Percentiles rank a stretch among this genome's conserved stretches.
Evolutionary conservation across 2,113 vertebrate species (phyloP).

Genomic region (Thunnus thynnus): DNA sequence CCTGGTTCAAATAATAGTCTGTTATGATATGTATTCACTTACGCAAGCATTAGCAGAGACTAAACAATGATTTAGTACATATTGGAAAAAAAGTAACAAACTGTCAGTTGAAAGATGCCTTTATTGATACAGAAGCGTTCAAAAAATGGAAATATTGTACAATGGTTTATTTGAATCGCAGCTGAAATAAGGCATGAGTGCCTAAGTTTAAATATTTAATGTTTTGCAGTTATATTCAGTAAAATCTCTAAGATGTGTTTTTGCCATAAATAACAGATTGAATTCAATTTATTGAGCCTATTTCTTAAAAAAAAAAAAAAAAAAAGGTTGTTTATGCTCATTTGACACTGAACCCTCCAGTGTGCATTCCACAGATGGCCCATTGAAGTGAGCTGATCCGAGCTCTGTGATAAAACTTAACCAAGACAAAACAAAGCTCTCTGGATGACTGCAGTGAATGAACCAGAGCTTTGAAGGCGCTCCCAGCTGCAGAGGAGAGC

Average conservation of each 20-base stretch:
- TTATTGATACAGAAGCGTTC: no score
- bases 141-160: no score
- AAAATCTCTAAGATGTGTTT: background rate
- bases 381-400: slow-evolving; percentile 56
- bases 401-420: slow-evolving; percentile 68
- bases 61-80: background rate
- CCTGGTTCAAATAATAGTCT: background rate
- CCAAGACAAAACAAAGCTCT: slow-evolving; percentile 70
- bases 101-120: background rate
- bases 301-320: background rate
- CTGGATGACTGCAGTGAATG: slow-evolving; percentile 52
- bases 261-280: slow-evolving; percentile 12
- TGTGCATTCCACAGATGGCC: slow-evolving; percentile 51
- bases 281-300: background rate
- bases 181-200: background rate
- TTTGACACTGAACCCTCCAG: slow-evolving; percentile 23
- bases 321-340: background rate
- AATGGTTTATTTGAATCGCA: background rate
- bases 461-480: slow-evolving; percentile 58
- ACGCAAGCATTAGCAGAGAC: background rate
- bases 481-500: slow-evolving; percentile 58
- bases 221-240: background rate
- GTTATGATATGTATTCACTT: background rate
- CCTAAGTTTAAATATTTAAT: background rate
- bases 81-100: background rate